Conservation (phyloP, 92 coral and sea anemone species). For the Epizoanthus scotinus region DNA sequence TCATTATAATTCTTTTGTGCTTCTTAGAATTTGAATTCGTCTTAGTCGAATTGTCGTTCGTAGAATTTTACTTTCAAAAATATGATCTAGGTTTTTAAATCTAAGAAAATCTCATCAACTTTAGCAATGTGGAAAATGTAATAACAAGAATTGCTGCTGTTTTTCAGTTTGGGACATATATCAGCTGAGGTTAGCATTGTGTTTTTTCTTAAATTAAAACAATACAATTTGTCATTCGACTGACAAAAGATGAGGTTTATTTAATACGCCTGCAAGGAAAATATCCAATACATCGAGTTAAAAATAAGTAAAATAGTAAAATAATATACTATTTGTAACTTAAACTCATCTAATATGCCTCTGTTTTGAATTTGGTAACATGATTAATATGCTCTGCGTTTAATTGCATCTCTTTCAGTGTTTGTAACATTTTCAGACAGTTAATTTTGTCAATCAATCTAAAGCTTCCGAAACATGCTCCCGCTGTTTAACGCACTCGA, state of each 20-base stretch:
- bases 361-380: not conserved
- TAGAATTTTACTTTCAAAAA: not conserved
- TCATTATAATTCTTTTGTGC: not conserved
- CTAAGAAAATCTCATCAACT: not conserved
- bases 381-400: not conserved
- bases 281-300: not conserved
- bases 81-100: not conserved
- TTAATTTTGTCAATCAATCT: not conserved
- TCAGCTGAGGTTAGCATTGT: no score
- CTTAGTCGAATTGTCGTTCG: not conserved
- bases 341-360: not conserved
- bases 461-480: not conserved
- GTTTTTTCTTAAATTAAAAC: no score
- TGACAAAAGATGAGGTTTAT: not conserved
- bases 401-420: not conserved
- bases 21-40: not conserved
- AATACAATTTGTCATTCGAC: not conserved
- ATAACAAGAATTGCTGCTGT: not conserved
- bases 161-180: not conserved
- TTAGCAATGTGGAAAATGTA: not conserved
- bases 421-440: conserved; percentile 11
- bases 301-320: not conserved
- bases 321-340: conserved; percentile 5
- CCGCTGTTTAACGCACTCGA: conserved; percentile 11
- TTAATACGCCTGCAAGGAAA: not conserved